Conservation (phyloP, 1,140 invertebrate genomes). For the Adelges cooleyi region DNA sequence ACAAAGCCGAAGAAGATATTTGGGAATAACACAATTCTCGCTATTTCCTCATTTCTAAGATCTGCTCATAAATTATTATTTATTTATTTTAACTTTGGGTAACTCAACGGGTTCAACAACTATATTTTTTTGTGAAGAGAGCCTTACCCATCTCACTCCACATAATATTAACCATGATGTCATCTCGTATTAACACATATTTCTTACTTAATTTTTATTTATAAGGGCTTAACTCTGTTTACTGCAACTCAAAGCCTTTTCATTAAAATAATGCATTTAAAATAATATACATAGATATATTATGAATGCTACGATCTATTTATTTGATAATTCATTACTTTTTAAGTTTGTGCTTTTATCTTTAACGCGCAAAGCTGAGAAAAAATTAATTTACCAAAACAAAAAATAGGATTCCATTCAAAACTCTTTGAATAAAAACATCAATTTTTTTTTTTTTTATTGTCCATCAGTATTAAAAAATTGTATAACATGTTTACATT, state of each 20-base stretch:
- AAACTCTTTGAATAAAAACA: background rate
- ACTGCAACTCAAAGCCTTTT: background rate
- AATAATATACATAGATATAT: too few relatives aligned
- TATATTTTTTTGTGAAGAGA: background rate
- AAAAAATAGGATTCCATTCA: too few relatives aligned
- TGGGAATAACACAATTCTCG: background rate
- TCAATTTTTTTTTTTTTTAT: background rate
- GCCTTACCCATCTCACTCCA: too few relatives aligned
- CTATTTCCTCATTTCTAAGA: background rate
- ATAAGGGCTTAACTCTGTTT: background rate
- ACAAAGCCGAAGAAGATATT: conserved; percentile 37
- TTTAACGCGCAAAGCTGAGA: too few relatives aligned
- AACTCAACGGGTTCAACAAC: background rate
- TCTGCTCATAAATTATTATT: conserved; percentile 7
- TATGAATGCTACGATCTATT: too few relatives aligned
- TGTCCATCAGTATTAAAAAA: conserved; percentile 19
- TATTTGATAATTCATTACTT: background rate
- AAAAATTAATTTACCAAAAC: too few relatives aligned
- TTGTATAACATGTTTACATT: conserved; percentile 11
- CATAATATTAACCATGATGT: too few relatives aligned
- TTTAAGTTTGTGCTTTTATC: background rate
- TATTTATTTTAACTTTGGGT: background rate
- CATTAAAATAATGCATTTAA: too few relatives aligned
- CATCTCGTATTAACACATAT: too few relatives aligned
- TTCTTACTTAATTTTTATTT: background rate